Conservation (phyloP, 2,797 vertebrate species). For the Tympanoctomys barrerae region DNA sequence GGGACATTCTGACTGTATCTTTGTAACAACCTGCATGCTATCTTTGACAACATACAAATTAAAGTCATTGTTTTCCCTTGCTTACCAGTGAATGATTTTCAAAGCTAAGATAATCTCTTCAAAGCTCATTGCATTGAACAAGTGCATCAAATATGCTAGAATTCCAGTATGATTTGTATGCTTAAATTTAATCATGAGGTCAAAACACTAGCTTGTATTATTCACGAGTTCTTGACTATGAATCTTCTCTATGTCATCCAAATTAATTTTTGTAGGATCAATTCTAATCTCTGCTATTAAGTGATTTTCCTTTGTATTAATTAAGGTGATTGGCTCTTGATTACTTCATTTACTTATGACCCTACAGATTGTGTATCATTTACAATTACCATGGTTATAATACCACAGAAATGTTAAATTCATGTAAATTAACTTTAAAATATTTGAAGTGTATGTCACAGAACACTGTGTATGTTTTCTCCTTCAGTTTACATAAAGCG, state of each 20-base stretch:
- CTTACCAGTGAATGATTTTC: slow-evolving; percentile 32
- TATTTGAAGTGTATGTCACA: slow-evolving; percentile 80
- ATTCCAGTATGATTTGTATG: slow-evolving; percentile 68
- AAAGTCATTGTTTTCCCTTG: not conserved
- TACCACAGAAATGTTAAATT: slow-evolving; percentile 75
- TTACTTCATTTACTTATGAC: slow-evolving; percentile 77
- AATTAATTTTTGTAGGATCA: slow-evolving; percentile 84
- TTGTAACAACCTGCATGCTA: slow-evolving; percentile 34
- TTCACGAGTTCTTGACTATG: slow-evolving; percentile 74
- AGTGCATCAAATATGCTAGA: slow-evolving; percentile 62
- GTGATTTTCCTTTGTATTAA: slow-evolving; percentile 84
- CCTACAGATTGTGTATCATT: slow-evolving; percentile 80
- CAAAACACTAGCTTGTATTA: slow-evolving; percentile 63
- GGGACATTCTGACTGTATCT: not conserved
- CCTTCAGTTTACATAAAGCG: slow-evolving; percentile 49
- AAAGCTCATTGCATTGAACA: slow-evolving; percentile 30
- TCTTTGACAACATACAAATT: slow-evolving; percentile 23
- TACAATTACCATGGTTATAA: slow-evolving; percentile 59
- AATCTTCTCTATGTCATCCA: slow-evolving; percentile 67
- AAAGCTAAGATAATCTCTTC: slow-evolving; percentile 56
- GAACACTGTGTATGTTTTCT: slow-evolving; percentile 47
- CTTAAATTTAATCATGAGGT: slow-evolving; percentile 78
- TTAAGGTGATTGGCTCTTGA: slow-evolving; percentile 86
- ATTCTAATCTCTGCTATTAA: slow-evolving; percentile 84
- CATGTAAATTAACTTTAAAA: slow-evolving; percentile 82